These are phyloP conservation scores for Brachypterus glaber DNA, from an alignment of 2,888 invertebrate species.

Conservation along the genomic window DNA sequence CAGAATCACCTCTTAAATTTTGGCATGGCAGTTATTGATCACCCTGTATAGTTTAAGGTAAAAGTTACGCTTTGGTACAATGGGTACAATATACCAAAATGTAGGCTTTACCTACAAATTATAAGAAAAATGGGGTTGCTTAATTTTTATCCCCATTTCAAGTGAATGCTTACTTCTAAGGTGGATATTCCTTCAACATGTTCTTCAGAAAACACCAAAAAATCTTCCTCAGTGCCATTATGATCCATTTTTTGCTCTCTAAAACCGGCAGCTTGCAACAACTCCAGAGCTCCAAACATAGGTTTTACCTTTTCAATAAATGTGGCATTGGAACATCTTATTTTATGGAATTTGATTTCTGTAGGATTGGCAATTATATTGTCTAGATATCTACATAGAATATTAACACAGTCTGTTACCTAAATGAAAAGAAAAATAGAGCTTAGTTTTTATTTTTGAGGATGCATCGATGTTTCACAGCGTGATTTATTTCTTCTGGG, in stretches of 20 bases:
- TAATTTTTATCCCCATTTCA: too few species aligned
- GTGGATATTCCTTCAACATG: conserved; percentile 49
- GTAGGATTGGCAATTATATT: conserved; percentile 78
- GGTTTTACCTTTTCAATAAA: conserved; percentile 73
- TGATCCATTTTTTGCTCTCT: conserved; percentile 47
- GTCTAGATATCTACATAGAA: conserved; percentile 78
- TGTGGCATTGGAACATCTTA: conserved; percentile 69
- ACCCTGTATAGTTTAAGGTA: too few species aligned
- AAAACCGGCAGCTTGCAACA: conserved; percentile 80
- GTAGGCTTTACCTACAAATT: too few species aligned
- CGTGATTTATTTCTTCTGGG: too few species aligned
- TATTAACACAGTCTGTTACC: conserved; percentile 75
- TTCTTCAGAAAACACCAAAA: conserved; percentile 55
- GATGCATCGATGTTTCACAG: too few species aligned
- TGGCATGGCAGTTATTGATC: too few species aligned
- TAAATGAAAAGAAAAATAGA: conserved; percentile 33
- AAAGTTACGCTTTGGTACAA: too few species aligned
- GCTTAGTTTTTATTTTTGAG: too few species aligned
- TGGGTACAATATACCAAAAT: too few species aligned
- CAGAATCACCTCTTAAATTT: too few species aligned
- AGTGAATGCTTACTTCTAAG: conserved; percentile 49
- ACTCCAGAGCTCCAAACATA: conserved; percentile 71
- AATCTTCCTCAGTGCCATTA: conserved; percentile 54
- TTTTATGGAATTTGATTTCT: conserved; percentile 85
- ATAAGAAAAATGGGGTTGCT: too few species aligned